Percentiles rank a stretch among this genome's conserved stretches.
phyloP scores from a whole-genome alignment of 2,888 invertebrate genomes.

The Plemyria rubiginata region DNA sequence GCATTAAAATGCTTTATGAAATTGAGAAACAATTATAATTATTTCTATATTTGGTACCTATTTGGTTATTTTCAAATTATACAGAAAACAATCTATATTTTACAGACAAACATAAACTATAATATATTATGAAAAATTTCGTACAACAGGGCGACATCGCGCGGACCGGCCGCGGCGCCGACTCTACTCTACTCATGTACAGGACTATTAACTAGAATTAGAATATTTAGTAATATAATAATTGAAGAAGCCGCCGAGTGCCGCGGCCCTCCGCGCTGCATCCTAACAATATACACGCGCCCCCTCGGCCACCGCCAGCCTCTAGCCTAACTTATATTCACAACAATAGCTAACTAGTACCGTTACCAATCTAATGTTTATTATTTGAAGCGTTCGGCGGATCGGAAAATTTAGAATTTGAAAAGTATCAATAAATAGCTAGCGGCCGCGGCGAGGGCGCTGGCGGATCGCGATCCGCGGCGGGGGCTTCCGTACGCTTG shows the following conservation, averaged over 20 bases:
- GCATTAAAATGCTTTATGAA: constrained; percentile 83
- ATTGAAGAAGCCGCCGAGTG: constrained; percentile 51
- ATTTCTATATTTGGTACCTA: constrained; percentile 84
- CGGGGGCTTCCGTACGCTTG: constrained; percentile 24
- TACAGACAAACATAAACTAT: constrained; percentile 82
- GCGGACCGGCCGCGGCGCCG: constrained; percentile 60
- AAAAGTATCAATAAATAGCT: constrained; percentile 57
- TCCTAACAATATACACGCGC: constrained; percentile 32
- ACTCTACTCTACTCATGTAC: constrained; percentile 55
- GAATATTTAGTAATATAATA: constrained; percentile 53
- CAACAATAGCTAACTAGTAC: constrained; percentile 78
- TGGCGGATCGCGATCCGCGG: constrained; percentile 38
- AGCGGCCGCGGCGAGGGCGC: constrained; percentile 47
- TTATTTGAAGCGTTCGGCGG: constrained; percentile 77
- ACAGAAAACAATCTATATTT: constrained; percentile 80
- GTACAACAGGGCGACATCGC: constrained; percentile 71
- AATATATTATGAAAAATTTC: constrained; percentile 82
- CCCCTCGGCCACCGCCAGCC: constrained; percentile 44
- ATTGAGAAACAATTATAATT: constrained; percentile 82
- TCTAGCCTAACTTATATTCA: constrained; percentile 63
- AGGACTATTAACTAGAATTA: constrained; percentile 54
- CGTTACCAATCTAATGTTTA: constrained; percentile 73
- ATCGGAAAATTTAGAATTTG: constrained; percentile 71
- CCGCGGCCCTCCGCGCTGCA: constrained; percentile 43
- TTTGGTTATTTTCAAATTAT: constrained; percentile 83